Percentiles rank a stretch among this genome's conserved stretches.
These are phyloP conservation scores for Burhinus bistriatus DNA, from an alignment of 2,113 vertebrate genomes.

Conservation along the genomic window DNA sequence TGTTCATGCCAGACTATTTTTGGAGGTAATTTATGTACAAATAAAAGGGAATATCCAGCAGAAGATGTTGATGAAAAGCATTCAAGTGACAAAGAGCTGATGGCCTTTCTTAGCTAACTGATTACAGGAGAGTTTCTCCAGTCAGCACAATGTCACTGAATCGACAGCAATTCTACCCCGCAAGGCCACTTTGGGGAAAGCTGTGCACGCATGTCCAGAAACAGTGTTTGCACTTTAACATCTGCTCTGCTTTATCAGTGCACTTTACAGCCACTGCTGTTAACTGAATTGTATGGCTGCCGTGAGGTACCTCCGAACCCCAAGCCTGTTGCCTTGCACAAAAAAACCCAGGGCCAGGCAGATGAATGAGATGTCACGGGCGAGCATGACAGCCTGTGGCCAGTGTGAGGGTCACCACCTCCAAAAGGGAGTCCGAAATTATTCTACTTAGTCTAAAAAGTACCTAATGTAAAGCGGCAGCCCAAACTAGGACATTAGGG, in stretches of 20 bases:
- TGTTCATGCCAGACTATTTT: neutral
- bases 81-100: neutral
- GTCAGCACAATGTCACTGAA: neutral
- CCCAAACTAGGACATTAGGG: neutral
- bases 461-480: neutral
- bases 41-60: neutral
- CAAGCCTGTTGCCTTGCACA: neutral
- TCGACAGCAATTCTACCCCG: neutral
- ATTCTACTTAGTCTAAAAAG: neutral
- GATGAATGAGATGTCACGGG: neutral
- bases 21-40: neutral
- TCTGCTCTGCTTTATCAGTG: slow-evolving; percentile 11
- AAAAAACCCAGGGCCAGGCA: neutral
- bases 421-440: neutral
- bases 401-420: neutral
- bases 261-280: neutral
- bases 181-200: neutral
- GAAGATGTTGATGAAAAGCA: neutral
- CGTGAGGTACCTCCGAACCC: neutral
- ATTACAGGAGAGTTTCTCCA: neutral
- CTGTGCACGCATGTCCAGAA: neutral
- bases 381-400: neutral
- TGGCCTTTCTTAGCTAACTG: neutral
- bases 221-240: neutral
- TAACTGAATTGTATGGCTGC: neutral